Evolutionary conservation across 2,888 invertebrate genomes (phyloP).

Genomic region (Germaria angustata): DNA sequence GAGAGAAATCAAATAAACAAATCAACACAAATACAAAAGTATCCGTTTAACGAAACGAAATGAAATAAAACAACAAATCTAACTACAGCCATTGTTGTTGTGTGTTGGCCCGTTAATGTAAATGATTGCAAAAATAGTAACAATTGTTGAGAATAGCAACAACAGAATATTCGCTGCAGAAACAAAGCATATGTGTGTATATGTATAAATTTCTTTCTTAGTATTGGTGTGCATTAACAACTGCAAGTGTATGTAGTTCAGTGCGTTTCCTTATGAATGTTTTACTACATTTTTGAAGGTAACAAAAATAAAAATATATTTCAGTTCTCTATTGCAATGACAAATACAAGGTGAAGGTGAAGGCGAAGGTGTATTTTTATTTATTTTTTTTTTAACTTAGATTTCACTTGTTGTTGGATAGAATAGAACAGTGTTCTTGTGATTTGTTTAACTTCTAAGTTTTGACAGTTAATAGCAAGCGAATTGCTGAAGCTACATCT

Average conservation of each 20-base stretch:
- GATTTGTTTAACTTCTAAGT: too few species aligned
- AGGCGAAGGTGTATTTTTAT: too few species aligned
- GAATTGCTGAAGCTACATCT: too few species aligned
- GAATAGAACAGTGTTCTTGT: too few species aligned
- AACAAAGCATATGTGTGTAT: too few species aligned
- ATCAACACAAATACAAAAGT: not conserved
- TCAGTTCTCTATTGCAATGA: constrained; percentile 33
- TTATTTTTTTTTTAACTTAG: too few species aligned
- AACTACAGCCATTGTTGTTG: constrained; percentile 2
- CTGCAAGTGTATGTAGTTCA: not conserved
- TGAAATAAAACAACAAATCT: too few species aligned
- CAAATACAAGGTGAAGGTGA: constrained; percentile 48
- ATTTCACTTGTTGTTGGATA: too few species aligned
- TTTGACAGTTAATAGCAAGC: too few species aligned
- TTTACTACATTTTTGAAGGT: constrained; percentile 15
- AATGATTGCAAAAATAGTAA: constrained; percentile 16
- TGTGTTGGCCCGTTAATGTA: not conserved
- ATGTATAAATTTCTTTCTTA: too few species aligned
- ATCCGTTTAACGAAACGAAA: not conserved
- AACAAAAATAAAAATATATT: constrained; percentile 37
- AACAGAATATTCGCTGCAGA: not conserved
- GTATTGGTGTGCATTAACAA: not conserved
- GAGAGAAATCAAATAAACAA: constrained; percentile 1
- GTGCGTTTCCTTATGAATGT: not conserved
- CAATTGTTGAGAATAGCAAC: constrained; percentile 2